Evolutionary conservation across 2,113 vertebrate species (phyloP), one percentile per base, ranked within the genome.

Genomic region (human): DNA sequence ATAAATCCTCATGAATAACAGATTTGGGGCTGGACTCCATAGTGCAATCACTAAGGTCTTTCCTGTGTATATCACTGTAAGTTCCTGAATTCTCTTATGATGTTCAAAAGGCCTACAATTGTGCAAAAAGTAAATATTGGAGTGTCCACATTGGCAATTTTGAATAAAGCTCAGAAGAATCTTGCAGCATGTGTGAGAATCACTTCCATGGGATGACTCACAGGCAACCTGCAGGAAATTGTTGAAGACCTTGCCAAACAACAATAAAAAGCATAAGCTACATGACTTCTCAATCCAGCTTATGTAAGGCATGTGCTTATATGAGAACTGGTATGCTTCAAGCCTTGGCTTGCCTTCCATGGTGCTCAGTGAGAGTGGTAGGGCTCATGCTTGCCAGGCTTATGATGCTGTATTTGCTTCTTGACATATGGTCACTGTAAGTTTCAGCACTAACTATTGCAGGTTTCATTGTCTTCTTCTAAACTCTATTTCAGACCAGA

Each of bases 341-440:
- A 27, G 9, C 2, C 20, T 43, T 50, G 11, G 2, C 3, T 10
- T 9, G 35, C 5, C 8, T 48, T 4, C 13, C 8, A 8, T n/a
- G 12, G 32, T 27, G 2, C 8, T 30, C 8, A 2, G 0, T 22
- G 11, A 14, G n/a, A 17, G 1, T 35, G 11, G 5, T 3, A 0
- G 38, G 18, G 25, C 52, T 43, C 9, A 2, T 12, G 18, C 50
- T 66, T 59, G 13, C n/a, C 50, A 90, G 22, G 40, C 3, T 79
- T 48, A 12, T 20, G 1, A 23, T 59, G 10, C 1, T 68, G 3
- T 50, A 5, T 79, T 45, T 84, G 18, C 38, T 90, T 96, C n/a
- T 90, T 17, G 3, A 2, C 22, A 13, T 10, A 20, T 20, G 3
- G 32, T 23, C n/a, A n/a, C 25, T 50, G 3, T 27, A 30, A 70